These are phyloP conservation scores for Nemotelus nigrinus DNA, from an alignment of 2,888 invertebrate genomes.

Conservation along the genomic window DNA sequence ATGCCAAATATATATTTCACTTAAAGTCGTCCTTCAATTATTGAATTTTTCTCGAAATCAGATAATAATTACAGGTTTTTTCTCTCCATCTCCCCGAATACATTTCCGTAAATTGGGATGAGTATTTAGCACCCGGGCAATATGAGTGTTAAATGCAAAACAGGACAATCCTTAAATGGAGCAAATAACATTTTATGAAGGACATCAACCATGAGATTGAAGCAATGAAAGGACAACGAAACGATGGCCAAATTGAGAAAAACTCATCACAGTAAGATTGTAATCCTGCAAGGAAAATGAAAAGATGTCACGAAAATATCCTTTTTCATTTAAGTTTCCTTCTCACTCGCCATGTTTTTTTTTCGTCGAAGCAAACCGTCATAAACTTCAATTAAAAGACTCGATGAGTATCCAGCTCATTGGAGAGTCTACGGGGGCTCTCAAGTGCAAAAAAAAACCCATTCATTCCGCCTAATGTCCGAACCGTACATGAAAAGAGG, in stretches of 20 bases:
- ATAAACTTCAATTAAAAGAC: constrained; percentile 42
- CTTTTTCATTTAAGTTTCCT: neutral
- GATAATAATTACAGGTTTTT: too few relatives aligned
- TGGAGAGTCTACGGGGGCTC: constrained; percentile 16
- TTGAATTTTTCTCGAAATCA: too few relatives aligned
- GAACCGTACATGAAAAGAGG: neutral
- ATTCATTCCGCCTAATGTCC: neutral
- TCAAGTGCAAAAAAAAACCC: neutral
- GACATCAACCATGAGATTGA: constrained; percentile 25
- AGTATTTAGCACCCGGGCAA: neutral
- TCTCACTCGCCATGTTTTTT: neutral
- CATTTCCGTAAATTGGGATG: too few relatives aligned
- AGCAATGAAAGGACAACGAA: neutral
- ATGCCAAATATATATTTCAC: too few relatives aligned
- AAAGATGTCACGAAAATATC: constrained; percentile 40
- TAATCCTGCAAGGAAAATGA: constrained; percentile 31
- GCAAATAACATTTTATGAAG: constrained; percentile 44
- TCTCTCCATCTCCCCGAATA: too few relatives aligned
- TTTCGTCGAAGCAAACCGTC: constrained; percentile 18
- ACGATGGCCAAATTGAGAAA: constrained; percentile 35
- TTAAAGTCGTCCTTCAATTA: too few relatives aligned
- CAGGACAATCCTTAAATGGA: constrained; percentile 38
- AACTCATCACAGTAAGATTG: constrained; percentile 41
- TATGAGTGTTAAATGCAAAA: constrained; percentile 39
- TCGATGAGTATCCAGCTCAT: constrained; percentile 31